A percentile compares a stretch with the other conserved stretches of the same genome.
Evolutionary conservation across 2,113 vertebrate genomes (phyloP).

Genomic region (Ellobius talpinus): DNA sequence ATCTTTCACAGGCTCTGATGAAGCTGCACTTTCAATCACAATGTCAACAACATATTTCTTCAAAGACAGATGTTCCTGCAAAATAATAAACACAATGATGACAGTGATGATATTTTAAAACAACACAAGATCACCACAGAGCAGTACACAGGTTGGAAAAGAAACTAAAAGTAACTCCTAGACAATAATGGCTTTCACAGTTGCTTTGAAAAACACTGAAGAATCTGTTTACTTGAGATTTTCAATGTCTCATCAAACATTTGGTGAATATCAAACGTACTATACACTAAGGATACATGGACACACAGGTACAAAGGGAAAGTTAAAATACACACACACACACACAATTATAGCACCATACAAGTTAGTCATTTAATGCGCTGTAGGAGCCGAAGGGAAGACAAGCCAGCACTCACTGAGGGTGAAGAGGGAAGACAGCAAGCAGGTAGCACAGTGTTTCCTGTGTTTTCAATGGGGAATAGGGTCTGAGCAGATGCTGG

Average conservation of each 20-base stretch:
- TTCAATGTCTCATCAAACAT: neutral
- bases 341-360: neutral
- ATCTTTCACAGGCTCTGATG: conserved; percentile 91
- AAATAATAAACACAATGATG: conserved; percentile 53
- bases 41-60: conserved; percentile 98
- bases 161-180: neutral
- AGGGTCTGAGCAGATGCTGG: neutral
- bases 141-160: neutral
- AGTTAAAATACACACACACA: neutral
- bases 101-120: neutral
- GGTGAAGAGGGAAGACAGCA: neutral
- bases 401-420: neutral
- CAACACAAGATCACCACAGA: neutral
- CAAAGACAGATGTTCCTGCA: conserved; percentile 97
- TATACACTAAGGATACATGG: neutral
- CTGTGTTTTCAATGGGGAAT: neutral
- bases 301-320: neutral
- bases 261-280: neutral
- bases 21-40: conserved; percentile 91
- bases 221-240: neutral
- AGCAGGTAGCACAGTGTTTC: neutral
- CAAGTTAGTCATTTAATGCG: neutral
- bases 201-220: neutral
- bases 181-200: neutral
- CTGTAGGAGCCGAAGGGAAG: neutral